Evolutionary conservation across 2,113 vertebrate species (phyloP), one percentile per base, ranked within the genome.

Genomic region (Pelmatolapia mariae): DNA sequence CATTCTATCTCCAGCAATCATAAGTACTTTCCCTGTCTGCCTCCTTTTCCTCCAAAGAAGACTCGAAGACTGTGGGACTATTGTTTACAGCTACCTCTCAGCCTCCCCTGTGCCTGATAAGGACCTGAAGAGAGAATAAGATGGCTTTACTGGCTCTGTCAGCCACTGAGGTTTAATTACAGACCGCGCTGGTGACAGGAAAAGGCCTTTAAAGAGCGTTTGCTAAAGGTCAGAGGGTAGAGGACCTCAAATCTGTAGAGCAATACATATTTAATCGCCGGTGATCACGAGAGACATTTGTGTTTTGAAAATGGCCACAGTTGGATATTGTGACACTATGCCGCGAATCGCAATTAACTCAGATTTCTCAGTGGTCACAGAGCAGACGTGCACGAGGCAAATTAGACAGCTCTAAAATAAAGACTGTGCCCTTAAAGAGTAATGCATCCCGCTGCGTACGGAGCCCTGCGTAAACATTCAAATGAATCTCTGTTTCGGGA

Each of bases 91-190:
- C 89, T 90, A 78, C 81, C 87, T 83, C 82, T 59, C 57, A 54
- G 56, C 80, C 68, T 93, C 94, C 92, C 90, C 29, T 76, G 90
- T 89, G 95, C 82, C 88, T 81, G 95, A 94, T 96, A 95, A 95
- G 92, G 81, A 89, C 92, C 83, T 71, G 84, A 73, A 76, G 18
- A 59, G 71, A 91, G 93, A 93, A 94, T 84, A 82, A 83, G 80
- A 89, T 86, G 94, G 93, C 91, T 96, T 96, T 96, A 95, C 92
- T 89, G 88, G 92, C 89, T 90, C 90, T 80, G 82, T 88, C 91
- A 83, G 93, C 92, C 89, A 43, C 91, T 73, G 93, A 94, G 95
- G 92, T 95, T 95, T 96, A 96, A 97, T 97, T 95, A 96, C 92
- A 89, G 81, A 85, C 79, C 79, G 52, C 79, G 84, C 91, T 88